Evolutionary conservation across 2,888 invertebrate species (phyloP), one percentile per base, ranked within the genome.

Genomic region (Onthophagus sagittarius): DNA sequence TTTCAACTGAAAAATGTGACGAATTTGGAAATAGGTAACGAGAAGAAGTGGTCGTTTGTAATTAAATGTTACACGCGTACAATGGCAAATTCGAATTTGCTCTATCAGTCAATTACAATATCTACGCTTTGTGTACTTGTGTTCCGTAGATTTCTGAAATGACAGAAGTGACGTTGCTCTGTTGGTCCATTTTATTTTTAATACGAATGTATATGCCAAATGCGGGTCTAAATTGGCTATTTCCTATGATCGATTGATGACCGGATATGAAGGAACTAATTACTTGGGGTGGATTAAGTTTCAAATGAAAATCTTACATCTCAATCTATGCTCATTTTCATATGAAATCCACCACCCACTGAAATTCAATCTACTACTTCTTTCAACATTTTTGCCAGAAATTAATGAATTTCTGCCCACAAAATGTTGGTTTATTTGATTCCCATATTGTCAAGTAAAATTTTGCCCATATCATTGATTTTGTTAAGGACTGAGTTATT

Each of bases 61-160:
- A 72, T 72, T 72, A 72, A 72, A 64, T 72, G 65, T 15, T 9
- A n/a, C 64, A 67, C 64, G 32, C 39, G 39, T 72, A 32, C 65
- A 72, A 72, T 72, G 23, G 33, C 65, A 64, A 72, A 72, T 39
- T 65, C 67, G 64, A 72, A 72, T 72, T 72, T 72, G 64, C 72
- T 72, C 72, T 39, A 72, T 72, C 72, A 72, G 72, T 67, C 72
- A 72, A 72, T 72, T 72, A 72, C 72, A 72, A 72, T 72, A 72
- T 67, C 72, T 33, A 65, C 6, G 64, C 39, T 14, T 2, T n/a
- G 72, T n/a, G n/a, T n/a, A n/a, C 63, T 67, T 65, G 39, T 67
- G 15, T 64, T 33, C 33, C 39, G 3, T 64, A 5, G 67, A 32
- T 23, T 23, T 63, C 63, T 67, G 67, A 31, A 23, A n/a, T 23